Percentiles rank a stretch among this genome's conserved stretches.
These are phyloP conservation scores for Halisarca cf. caerulea DNA, from an alignment of 37 sponge, comb jelly and placozoan species.

Conservation along the genomic window DNA sequence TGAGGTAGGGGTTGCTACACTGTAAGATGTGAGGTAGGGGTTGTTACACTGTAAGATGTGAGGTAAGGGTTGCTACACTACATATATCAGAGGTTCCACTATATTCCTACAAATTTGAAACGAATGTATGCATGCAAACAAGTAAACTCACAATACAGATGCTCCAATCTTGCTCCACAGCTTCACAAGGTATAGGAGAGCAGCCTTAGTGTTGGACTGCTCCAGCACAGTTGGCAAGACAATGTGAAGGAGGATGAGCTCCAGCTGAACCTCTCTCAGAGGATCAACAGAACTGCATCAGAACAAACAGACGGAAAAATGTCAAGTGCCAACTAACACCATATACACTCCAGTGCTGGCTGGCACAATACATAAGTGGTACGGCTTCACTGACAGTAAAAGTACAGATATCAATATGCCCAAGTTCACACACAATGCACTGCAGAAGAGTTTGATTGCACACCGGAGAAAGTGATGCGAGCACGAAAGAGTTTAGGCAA, in stretches of 20 bases:
- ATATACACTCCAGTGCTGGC: no score
- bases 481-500: no score
- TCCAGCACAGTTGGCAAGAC: constrained; percentile 89
- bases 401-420: no score
- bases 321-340: no score
- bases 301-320: no score
- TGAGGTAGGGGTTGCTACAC: no score
- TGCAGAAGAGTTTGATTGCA: no score
- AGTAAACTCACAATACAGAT: constrained; percentile 55
- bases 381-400: no score
- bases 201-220: constrained; percentile 79
- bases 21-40: no score
- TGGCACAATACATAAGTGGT: no score
- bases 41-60: background rate
- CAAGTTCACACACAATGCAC: no score
- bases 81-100: background rate
- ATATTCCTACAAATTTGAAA: background rate
- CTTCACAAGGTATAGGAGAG: constrained; percentile 57
- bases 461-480: no score
- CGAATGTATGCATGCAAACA: background rate
- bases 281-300: constrained; percentile 49
- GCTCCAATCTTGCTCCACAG: constrained; percentile 71
- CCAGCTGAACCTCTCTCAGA: constrained; percentile 82
- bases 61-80: background rate
- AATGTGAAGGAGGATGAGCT: constrained; percentile 89